Base-by-base conservation (phyloP, 2,888 invertebrate species). In the Octonoba sinensis region DNA sequence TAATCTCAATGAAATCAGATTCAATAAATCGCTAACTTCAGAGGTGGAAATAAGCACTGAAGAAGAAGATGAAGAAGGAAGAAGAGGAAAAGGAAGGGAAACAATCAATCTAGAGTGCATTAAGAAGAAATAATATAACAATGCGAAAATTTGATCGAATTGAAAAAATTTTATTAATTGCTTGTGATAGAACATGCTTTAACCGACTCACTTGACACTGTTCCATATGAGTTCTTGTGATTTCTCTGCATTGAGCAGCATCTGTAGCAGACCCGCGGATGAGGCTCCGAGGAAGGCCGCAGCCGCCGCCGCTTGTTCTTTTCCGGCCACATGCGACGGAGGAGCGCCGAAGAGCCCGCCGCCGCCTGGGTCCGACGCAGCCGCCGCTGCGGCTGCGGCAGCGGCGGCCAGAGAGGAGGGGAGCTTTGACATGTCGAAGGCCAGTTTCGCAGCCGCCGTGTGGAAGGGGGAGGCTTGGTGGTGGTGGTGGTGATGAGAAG, bases 371-470 rank as follows among this genome's bases (percentile, higher is more conserved):
- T 36, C 36, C 36, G 36, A 36, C 4, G 54, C 69, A 12, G 57
- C 69, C 0, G 73, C 65, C 3, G 70, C 44, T 2, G 59, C 67
- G 2, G 91, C 83, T 85, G 86, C 87, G 87, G 87, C 88, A 88
- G 88, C 69, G 81, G 90, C 88, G 86, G 85, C 87, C 87, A 85
- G 77, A 87, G 86, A 62, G 86, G 86, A 59, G 87, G 87, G 76
- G 11, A 73, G 47, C 59, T 81, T 81, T 20, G 82, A 84, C 84
- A 84, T 85, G 75, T 85, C 85, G 82, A 85, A 78, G 62, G 84
- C 70, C 66, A 78, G 78, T 24, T 83, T 83, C 49, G 73, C 46
- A 24, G 46, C 86, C 83, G 87, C 85, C 78, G 36, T 4, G 36
- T 36, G 36, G 36, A 36, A 36, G 36, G 36, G 36, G 62, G 36